phyloP scores from a whole-genome alignment of 2,113 vertebrate genomes.

The Herpetotheres cachinnans region DNA sequence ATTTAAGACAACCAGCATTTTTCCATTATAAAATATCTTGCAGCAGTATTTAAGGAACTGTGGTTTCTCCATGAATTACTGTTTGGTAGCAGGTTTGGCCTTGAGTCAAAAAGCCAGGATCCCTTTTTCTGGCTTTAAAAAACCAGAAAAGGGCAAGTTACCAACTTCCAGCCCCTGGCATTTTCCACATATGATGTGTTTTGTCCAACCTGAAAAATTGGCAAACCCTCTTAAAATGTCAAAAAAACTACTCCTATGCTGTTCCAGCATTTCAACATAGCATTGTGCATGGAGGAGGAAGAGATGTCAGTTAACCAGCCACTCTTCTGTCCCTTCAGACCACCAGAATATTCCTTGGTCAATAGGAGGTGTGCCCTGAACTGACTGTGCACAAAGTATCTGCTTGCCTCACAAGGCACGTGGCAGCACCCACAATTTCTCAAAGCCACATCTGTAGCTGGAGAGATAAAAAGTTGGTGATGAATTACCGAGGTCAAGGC shows the following conservation, averaged over 20 bases:
- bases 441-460: background rate
- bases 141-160: background rate
- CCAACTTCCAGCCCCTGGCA: background rate
- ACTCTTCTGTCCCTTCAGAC: background rate
- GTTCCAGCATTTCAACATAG: background rate
- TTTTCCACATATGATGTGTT: background rate
- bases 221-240: background rate
- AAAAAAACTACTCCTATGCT: background rate
- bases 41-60: background rate
- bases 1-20: background rate
- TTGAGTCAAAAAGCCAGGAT: background rate
- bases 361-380: background rate
- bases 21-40: background rate
- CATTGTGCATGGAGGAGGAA: background rate
- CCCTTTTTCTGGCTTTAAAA: background rate
- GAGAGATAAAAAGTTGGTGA: background rate
- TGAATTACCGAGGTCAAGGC: background rate
- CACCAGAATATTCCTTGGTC: background rate
- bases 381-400: background rate
- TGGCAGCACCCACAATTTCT: background rate
- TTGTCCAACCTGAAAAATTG: background rate
- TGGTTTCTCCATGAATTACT: background rate
- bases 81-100: background rate
- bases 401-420: background rate
- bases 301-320: background rate